A percentile compares a stretch with the other conserved stretches of the same genome.
Evolutionary conservation across 1,140 invertebrate species (phyloP).

Genomic region (Venturia canescens): DNA sequence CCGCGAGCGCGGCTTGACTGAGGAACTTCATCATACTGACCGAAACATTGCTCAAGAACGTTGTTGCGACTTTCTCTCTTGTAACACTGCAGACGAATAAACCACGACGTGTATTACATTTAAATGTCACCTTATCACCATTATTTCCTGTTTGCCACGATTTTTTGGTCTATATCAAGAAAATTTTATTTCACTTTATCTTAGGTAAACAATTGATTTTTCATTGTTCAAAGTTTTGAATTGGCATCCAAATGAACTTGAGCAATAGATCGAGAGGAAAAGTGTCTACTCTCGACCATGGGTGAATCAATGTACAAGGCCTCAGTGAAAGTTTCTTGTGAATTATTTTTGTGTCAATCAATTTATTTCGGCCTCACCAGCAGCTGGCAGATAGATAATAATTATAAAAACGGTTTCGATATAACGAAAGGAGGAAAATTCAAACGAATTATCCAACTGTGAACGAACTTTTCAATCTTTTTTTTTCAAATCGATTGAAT

Average conservation of each 20-base stretch:
- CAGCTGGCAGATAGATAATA: no score
- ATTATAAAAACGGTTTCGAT: no score
- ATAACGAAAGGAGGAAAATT: no score
- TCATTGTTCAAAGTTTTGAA: not conserved
- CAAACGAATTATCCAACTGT: no score
- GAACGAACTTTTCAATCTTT: no score
- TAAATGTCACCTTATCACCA: not conserved
- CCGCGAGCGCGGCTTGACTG: conserved; percentile 13
- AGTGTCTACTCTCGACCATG: not conserved
- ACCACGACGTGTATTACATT: not conserved
- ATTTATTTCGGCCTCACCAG: no score
- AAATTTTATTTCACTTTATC: not conserved
- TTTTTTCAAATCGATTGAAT: no score
- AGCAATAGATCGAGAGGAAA: not conserved
- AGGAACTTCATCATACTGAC: conserved; percentile 45
- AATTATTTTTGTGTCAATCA: not conserved
- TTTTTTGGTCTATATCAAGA: not conserved
- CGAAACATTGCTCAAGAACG: conserved; percentile 40
- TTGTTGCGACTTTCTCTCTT: conserved; percentile 45
- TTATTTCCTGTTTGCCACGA: not conserved
- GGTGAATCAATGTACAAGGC: not conserved
- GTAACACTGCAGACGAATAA: conserved; percentile 12
- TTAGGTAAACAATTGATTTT: not conserved
- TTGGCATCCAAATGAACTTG: conserved; percentile 2
- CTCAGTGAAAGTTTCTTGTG: conserved; percentile 21